A percentile compares a stretch with the other conserved stretches of the same genome.
These are phyloP conservation scores for Prunella himalayana DNA, from an alignment of 2,113 vertebrate species.

Conservation along the genomic window DNA sequence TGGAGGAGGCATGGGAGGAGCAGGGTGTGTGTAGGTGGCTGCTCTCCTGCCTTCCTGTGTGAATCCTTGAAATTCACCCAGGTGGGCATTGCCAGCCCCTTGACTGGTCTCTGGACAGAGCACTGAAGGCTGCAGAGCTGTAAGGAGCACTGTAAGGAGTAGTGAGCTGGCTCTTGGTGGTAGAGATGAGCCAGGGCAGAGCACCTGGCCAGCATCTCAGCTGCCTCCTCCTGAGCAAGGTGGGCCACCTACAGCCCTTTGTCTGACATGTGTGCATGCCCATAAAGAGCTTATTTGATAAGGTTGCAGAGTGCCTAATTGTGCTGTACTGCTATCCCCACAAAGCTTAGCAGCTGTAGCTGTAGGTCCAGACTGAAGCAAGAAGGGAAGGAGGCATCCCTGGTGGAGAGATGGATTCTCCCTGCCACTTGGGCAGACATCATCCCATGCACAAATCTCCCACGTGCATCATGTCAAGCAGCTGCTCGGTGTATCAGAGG, in stretches of 20 bases:
- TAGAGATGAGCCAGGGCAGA: neutral
- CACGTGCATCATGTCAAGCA: neutral
- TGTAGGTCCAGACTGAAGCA: neutral
- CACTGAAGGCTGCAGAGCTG: neutral
- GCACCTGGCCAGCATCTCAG: neutral
- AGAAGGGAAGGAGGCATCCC: neutral
- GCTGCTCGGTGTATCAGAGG: neutral
- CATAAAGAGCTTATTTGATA: neutral
- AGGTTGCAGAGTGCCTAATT: neutral
- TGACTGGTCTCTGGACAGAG: rapidly evolving
- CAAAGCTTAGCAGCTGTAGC: neutral
- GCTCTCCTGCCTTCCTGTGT: neutral
- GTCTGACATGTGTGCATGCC: rapidly evolving
- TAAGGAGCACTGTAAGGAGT: neutral
- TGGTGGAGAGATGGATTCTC: neutral
- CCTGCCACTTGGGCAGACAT: neutral
- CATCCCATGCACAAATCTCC: neutral
- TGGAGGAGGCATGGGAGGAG: neutral
- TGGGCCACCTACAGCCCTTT: neutral
- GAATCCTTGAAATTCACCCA: neutral
- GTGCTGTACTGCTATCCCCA: neutral
- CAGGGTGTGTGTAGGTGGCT: neutral
- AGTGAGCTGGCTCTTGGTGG: rapidly evolving
- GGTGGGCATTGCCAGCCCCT: rapidly evolving
- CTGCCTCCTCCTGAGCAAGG: neutral